Base-by-base conservation (phyloP, 2,888 invertebrate species). In the Pachydiplax longipennis region DNA sequence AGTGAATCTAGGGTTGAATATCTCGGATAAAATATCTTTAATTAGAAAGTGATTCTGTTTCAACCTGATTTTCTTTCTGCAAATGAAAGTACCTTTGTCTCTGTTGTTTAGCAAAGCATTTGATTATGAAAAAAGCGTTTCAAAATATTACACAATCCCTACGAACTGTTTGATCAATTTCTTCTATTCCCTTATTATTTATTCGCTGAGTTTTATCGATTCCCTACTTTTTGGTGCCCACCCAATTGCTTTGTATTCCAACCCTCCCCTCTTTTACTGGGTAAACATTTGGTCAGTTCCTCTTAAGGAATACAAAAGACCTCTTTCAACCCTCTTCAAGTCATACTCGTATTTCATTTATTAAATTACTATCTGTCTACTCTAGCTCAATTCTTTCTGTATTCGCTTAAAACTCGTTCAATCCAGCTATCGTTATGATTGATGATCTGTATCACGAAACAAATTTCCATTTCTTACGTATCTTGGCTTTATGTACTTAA, bases 271-370 rank as follows among this genome's bases (percentile, higher is more conserved):
- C 44, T 44, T 44, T 44, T 44, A 58, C 31, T 83, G 83, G 25
- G 83, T 58, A 83, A 83, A 83, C 83, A 83, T 61, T 83, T 61
- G 58, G 83, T 58, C 82, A 53, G 58, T n/a, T 83, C 18, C 83
- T 82, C 82, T n/a, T n/a, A 31, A 53, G 58, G 58, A 83, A 83
- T 35, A 83, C 58, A 83, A 83, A 58, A 18, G 18, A 35, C 35
- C 58, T 35, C 58, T 13, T 61, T 58, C 13, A 35, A 2, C 58
- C 83, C 58, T 65, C 65, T 65, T 65, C 65, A 65, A 65, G n/a
- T 65, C 22, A 25, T 13, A 58, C 48, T 83, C 58, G 37, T 83
- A 83, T 83, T 58, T 58, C 31, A 58, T 35, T 83, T 83, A 83
- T 83, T 83, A 82, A 82, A 58, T 58, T 83, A 53, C 83, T 35